Evolutionary conservation across 2,113 vertebrate genomes (phyloP).

Genomic region (Pollimyrus isidori): DNA sequence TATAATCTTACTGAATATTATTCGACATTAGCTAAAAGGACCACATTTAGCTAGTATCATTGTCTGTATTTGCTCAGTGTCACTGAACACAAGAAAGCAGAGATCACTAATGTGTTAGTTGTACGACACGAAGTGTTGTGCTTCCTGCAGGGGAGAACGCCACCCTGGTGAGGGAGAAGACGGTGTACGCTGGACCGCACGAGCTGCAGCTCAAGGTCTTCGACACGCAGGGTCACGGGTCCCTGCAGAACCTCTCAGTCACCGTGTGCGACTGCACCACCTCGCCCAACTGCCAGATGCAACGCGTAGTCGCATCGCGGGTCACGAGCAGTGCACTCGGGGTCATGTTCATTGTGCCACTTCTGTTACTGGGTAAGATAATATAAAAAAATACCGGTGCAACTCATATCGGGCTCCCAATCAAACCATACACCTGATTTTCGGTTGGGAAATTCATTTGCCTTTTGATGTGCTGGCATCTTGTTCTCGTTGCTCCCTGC

Average conservation of each 20-base stretch:
- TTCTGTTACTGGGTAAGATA: conserved; percentile 44
- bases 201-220: conserved; percentile 39
- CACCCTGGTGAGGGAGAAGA: conserved; percentile 38
- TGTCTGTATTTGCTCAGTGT: background rate
- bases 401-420: background rate
- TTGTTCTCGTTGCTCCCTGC: background rate
- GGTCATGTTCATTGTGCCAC: conserved; percentile 12
- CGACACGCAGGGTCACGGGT: conserved; percentile 36
- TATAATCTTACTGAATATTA: background rate
- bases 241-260: conserved; percentile 43
- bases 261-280: conserved; percentile 48
- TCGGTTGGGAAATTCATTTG: background rate
- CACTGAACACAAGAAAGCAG: background rate
- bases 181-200: conserved; percentile 29
- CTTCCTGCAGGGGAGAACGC: conserved; percentile 35
- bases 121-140: background rate
- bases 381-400: background rate
- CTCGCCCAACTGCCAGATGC: conserved; percentile 19
- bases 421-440: background rate
- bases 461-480: background rate
- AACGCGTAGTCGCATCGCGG: background rate
- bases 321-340: background rate
- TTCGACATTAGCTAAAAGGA: background rate
- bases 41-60: background rate
- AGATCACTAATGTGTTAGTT: background rate